Percentiles rank a stretch among this genome's conserved stretches.
These are phyloP conservation scores for Peromyscus eremicus DNA, from an alignment of 2,797 vertebrate species.

Conservation along the genomic window DNA sequence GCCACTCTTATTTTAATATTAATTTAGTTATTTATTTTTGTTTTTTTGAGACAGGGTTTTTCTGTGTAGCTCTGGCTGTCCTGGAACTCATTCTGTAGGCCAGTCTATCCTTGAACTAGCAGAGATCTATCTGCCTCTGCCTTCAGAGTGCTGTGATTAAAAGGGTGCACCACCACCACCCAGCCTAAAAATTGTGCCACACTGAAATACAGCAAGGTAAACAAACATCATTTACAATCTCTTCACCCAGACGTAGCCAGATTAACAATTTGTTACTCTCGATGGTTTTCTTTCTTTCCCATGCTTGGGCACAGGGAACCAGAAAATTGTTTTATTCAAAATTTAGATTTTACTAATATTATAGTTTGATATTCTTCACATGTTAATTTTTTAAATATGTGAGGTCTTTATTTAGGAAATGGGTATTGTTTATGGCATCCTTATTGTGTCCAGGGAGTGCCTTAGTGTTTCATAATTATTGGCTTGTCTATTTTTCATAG, in stretches of 20 bases:
- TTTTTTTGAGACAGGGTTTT: no score
- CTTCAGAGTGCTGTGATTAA: no score
- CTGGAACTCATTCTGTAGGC: no score
- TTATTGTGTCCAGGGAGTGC: neutral
- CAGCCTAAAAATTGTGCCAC: no score
- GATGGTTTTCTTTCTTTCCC: neutral
- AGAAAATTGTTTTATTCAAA: conserved; percentile 22
- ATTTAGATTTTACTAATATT: neutral
- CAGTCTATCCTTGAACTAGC: no score
- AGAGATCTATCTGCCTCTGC: no score
- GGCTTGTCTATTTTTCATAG: neutral
- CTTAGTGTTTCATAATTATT: neutral
- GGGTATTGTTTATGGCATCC: neutral
- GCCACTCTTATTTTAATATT: neutral
- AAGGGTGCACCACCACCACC: no score
- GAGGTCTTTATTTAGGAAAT: neutral
- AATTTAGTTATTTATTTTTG: no score
- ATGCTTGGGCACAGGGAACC: neutral
- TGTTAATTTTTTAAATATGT: conserved; percentile 6
- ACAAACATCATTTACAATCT: neutral
- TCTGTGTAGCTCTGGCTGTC: no score
- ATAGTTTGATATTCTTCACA: neutral
- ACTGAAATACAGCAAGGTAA: neutral
- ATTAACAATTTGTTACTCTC: neutral
- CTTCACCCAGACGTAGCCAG: neutral